phyloP scores from a whole-genome alignment of 2,888 invertebrate genomes.

The Agonopterix heracliana region DNA sequence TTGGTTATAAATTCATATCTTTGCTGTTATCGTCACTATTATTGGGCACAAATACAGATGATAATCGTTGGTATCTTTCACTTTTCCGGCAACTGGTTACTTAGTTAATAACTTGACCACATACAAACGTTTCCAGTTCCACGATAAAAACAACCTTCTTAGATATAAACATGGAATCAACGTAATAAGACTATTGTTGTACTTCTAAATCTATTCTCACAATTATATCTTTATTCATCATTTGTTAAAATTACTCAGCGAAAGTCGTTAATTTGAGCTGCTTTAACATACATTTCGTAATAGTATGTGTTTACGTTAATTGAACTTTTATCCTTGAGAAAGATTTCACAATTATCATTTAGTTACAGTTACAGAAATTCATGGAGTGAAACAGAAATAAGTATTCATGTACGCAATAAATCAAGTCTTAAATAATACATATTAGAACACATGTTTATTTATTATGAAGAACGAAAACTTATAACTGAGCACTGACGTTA shows the following conservation, averaged over 20 bases:
- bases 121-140: neutral
- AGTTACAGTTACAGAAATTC: too few relatives aligned
- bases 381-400: too few relatives aligned
- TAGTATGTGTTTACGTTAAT: neutral
- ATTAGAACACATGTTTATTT: too few relatives aligned
- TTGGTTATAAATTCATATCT: too few relatives aligned
- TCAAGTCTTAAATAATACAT: too few relatives aligned
- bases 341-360: slow-evolving; percentile 7
- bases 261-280: slow-evolving; percentile 29
- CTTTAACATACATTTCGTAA: slow-evolving; percentile 9
- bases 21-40: too few relatives aligned
- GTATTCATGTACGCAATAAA: too few relatives aligned
- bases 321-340: neutral
- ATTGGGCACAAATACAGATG: too few relatives aligned
- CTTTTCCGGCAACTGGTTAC: too few relatives aligned
- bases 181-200: slow-evolving; percentile 44
- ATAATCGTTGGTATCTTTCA: too few relatives aligned
- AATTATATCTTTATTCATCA: slow-evolving; percentile 33
- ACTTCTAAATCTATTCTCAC: slow-evolving; percentile 36
- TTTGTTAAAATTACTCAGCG: slow-evolving; percentile 32
- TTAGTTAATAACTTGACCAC: neutral
- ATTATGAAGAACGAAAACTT: too few relatives aligned
- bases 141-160: neutral
- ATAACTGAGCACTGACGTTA: too few relatives aligned
- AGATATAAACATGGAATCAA: slow-evolving; percentile 7